Base-by-base conservation (phyloP, 2,797 vertebrate genomes). In the Sebastes kiyomatsui region DNA sequence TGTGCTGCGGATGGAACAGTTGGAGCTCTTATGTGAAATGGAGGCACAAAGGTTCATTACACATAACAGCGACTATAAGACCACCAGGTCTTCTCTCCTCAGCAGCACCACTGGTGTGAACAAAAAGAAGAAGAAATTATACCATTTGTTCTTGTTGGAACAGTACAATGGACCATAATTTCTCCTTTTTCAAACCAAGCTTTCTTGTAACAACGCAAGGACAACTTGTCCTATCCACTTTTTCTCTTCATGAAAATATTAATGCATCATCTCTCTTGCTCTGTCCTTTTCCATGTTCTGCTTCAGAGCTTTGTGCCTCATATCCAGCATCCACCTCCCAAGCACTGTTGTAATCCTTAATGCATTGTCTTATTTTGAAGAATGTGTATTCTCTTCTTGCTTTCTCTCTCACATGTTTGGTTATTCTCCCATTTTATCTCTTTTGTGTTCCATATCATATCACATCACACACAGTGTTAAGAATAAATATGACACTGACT, bases 201-300 rank as follows among this genome's bases (percentile, higher is more conserved):
- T 83, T 81, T 67, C 66, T 42, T 9, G n/a, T 42, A 32, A 73
- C 66, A 70, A 73, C 55, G 55, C 12, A 3, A 64, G 67, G 69
- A 54, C 62, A 66, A 61, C 77, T 61, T 38, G 27, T 76, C 46
- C 23, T 35, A 9, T 35, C 54, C 70, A 85, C 55, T 4, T 75
- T 71, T 82, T 75, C 30, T 67, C 65, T 23, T 77, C 72, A 82
- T 86, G 30, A 80, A 81, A 72, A 46, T 80, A 81, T 93, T 54
- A 84, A 80, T 72, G 55, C 61, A 67, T 67, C 46, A 5, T 72
- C 64, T 87, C 38, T 28, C 27, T 65, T 13, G 61, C 72, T 68
- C 12, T 67, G 22, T 77, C 59, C 62, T 25, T 65, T 62, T 23
- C 52, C 58, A 56, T 23, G 56, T 72, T 92, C 79, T 78, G 42